Evolutionary conservation across 2,888 invertebrate genomes (phyloP), one percentile per base, ranked within the genome.

Genomic region (Melieria omissa): DNA sequence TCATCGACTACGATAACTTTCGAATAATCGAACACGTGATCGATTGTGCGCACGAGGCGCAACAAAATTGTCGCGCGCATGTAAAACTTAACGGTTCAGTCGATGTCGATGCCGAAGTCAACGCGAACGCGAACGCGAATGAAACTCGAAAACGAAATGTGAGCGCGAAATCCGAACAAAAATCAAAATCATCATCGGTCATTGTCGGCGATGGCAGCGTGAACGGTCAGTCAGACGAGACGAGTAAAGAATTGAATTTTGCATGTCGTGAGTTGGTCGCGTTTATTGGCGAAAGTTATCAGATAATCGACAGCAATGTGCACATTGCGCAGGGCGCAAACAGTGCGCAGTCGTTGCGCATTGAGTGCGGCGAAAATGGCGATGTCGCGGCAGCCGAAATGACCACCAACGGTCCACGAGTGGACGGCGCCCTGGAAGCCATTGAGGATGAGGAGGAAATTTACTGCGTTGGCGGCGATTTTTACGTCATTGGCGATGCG

Each of bases 1-100:
- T 83, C 12, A 80, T 83, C 46, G 83, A 83, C 69, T 83, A 82
- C 68, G 84, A 83, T 70, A 84, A 83, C 71, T 76, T 83, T 70
- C 80, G 83, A 45, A 83, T 83, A 4, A 84, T 84, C 73, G 84
- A 84, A 70, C 84, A 84, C 68, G 84, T 84, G 46, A 82, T 84
- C 76, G 84, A 84, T 65, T 83, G 80, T 69, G 79, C 75, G 49
- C 63, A 62, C 42, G 62, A 54, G 5, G 47, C 47, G 7, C 58
- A 14, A 44, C 55, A 55, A 14, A 14, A 55, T 6, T 41, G 49
- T 44, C 57, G 42, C 45, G 61, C 47, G n/a, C 41, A 54, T 16
- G 44, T 12, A 10, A 49, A 70, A 46, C 12, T 10, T 3, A 61
- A 61, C 14, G 12, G 54, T 12, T 8, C 5, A 1, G 54, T 45